A percentile compares a stretch with the other conserved stretches of the same genome.
Conservation (phyloP, 1,140 invertebrate genomes). For the Drosophila melanica region DNA sequence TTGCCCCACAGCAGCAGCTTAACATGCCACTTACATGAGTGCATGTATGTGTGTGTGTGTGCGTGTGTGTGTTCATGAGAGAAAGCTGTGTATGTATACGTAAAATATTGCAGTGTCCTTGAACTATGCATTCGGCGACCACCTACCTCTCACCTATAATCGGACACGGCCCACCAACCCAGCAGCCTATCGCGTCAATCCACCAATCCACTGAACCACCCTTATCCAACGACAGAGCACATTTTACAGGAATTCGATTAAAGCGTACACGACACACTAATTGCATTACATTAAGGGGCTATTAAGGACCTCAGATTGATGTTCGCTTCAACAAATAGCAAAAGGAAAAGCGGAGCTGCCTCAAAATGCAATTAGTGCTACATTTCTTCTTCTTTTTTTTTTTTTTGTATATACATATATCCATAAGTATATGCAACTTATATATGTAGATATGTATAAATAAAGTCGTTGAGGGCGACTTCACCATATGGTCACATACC, state of each 20-base stretch:
- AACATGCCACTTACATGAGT: conserved; percentile 23
- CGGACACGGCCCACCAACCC: conserved; percentile 17
- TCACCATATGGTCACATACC: conserved; percentile 69
- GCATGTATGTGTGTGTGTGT: conserved; percentile 20
- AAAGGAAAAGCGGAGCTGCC: conserved; percentile 28
- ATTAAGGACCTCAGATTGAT: conserved; percentile 54
- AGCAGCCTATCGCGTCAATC: conserved; percentile 3
- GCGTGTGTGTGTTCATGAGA: neutral
- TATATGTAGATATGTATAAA: conserved; percentile 26
- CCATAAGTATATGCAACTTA: conserved; percentile 1
- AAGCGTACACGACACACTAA: conserved; percentile 55
- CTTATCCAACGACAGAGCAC: conserved; percentile 48
- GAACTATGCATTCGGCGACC: conserved; percentile 76
- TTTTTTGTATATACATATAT: conserved; percentile 18
- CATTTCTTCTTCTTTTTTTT: conserved; percentile 36
- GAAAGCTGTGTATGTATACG: conserved; percentile 67
- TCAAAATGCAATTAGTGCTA: conserved; percentile 59
- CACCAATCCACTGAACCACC: conserved; percentile 41
- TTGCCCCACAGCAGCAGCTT: conserved; percentile 29
- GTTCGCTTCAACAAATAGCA: conserved; percentile 1
- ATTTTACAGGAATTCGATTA: conserved; percentile 76
- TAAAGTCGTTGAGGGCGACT: conserved; percentile 53
- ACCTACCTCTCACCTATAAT: conserved; percentile 21
- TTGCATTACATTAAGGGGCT: conserved; percentile 69
- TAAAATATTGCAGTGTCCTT: conserved; percentile 77